Percentiles rank a stretch among this genome's conserved stretches.
These are phyloP conservation scores for Halcyon senegalensis DNA, from an alignment of 2,113 vertebrate species.

Conservation along the genomic window DNA sequence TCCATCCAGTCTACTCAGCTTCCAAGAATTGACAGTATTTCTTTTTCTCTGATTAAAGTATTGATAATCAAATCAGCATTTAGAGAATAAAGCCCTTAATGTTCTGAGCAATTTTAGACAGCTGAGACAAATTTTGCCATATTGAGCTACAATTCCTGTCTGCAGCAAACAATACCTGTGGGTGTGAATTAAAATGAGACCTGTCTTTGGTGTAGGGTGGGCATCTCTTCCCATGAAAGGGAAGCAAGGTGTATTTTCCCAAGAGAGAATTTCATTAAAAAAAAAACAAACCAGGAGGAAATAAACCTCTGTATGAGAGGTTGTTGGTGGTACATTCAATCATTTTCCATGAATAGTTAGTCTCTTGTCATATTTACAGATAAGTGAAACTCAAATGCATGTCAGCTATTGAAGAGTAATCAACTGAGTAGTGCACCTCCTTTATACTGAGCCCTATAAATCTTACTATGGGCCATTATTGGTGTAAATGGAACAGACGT, in stretches of 20 bases:
- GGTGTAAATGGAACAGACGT: conserved; percentile 25
- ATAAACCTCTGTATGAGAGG: not conserved
- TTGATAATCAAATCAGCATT: conserved; percentile 55
- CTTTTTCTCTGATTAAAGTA: not conserved
- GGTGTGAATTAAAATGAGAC: not conserved
- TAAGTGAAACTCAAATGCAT: not conserved
- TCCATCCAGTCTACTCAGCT: not conserved
- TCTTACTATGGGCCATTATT: conserved; percentile 46
- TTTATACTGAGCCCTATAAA: conserved; percentile 24
- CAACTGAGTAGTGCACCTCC: conserved; percentile 33
- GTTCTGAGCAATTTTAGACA: conserved; percentile 35
- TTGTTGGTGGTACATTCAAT: not conserved
- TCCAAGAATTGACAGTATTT: not conserved
- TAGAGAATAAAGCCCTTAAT: conserved; percentile 26
- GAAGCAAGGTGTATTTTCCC: not conserved
- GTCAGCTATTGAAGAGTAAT: conserved; percentile 37
- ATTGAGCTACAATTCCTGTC: not conserved
- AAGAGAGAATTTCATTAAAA: not conserved
- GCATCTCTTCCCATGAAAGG: not conserved
- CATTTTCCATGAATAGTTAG: conserved; percentile 5
- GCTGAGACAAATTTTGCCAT: conserved; percentile 29
- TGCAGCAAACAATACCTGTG: not conserved
- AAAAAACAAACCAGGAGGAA: not conserved
- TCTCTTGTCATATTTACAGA: conserved; percentile 44
- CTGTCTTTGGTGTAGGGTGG: not conserved